These are phyloP conservation scores for Catocala fraxini DNA, from an alignment of 2,888 invertebrate genomes.

Conservation along the genomic window DNA sequence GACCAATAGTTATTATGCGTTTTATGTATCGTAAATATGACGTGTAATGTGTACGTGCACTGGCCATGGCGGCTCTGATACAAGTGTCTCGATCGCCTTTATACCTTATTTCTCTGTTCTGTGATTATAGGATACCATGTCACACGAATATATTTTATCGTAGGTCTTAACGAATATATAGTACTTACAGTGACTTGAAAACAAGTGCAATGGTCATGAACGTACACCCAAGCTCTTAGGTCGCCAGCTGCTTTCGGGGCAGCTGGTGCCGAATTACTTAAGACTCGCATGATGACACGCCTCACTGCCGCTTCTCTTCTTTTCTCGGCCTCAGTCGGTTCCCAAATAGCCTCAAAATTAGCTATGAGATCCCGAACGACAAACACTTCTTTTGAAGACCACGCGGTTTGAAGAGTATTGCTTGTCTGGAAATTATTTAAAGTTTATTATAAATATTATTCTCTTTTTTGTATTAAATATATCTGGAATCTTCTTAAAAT, in stretches of 20 bases:
- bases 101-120: too few species aligned
- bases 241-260: constrained; percentile 92
- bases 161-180: background rate
- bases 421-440: constrained; percentile 62
- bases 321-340: constrained; percentile 91
- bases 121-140: too few species aligned
- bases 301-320: constrained; percentile 93
- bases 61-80: too few species aligned
- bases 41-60: too few species aligned
- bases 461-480: background rate
- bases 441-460: too few species aligned
- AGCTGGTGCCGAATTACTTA: constrained; percentile 87
- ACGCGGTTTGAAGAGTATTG: constrained; percentile 83
- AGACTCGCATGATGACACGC: constrained; percentile 90
- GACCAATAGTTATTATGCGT: too few species aligned
- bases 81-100: too few species aligned
- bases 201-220: constrained; percentile 87
- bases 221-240: constrained; percentile 93
- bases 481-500: background rate
- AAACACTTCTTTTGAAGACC: constrained; percentile 90
- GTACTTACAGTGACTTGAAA: constrained; percentile 88
- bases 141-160: too few species aligned
- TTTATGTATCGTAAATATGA: too few species aligned
- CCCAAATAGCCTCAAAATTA: constrained; percentile 93
- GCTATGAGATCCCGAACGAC: constrained; percentile 93